Evolutionary conservation across 2,113 vertebrate genomes (phyloP).

Genomic region (Azemiops feae): DNA sequence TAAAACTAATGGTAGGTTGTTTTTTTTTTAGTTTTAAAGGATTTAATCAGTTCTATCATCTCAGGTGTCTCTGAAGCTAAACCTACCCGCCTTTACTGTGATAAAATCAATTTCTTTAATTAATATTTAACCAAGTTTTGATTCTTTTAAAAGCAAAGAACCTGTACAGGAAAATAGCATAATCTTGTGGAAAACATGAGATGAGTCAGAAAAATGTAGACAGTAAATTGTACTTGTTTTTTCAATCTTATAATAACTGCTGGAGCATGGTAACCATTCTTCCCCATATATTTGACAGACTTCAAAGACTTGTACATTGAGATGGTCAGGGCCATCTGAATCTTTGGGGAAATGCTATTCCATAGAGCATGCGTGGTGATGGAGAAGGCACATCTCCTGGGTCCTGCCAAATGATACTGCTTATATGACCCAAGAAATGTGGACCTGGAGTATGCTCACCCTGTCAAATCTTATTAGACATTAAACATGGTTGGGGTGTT

Average conservation of each 20-base stretch:
- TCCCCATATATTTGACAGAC: not conserved
- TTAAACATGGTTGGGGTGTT: not conserved
- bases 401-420: not conserved
- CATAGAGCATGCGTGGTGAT: not conserved
- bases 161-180: not conserved
- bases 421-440: too few relatives aligned
- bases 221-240: not conserved
- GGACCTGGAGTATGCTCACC: too few relatives aligned
- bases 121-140: not conserved
- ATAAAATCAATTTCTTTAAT: not conserved
- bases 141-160: not conserved
- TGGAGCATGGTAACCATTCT: not conserved
- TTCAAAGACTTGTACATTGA: not conserved
- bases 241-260: not conserved
- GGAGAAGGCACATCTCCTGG: not conserved
- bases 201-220: not conserved
- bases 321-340: not conserved
- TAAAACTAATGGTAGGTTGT: too few relatives aligned
- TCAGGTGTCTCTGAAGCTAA: too few relatives aligned
- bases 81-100: not conserved
- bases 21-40: too few relatives aligned
- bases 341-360: not conserved
- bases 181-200: not conserved
- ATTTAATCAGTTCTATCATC: too few relatives aligned
- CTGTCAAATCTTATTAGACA: too few relatives aligned